Evolutionary conservation across 2,888 invertebrate genomes (phyloP).

Genomic region (Cheilosia variabilis): DNA sequence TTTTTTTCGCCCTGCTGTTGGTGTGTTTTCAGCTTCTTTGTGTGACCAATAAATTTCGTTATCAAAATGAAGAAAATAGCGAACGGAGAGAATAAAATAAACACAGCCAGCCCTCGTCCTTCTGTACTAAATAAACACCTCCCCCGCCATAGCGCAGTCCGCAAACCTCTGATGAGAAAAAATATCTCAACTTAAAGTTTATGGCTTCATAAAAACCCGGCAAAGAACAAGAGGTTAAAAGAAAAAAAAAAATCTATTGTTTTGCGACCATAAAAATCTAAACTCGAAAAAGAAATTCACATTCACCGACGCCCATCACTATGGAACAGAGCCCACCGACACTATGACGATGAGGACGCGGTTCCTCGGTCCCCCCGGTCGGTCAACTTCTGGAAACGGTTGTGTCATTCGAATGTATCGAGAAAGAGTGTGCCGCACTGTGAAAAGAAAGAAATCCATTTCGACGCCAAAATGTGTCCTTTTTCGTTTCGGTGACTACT

Average conservation of each 20-base stretch:
- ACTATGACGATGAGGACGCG: not conserved
- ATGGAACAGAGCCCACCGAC: not conserved
- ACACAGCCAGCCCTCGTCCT: constrained; percentile 29
- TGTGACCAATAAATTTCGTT: constrained; percentile 66
- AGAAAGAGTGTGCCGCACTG: constrained; percentile 6
- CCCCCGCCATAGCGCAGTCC: constrained; percentile 32
- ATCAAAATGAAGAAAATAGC: constrained; percentile 58
- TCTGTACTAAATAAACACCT: constrained; percentile 72
- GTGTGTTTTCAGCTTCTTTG: constrained; percentile 30
- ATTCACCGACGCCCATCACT: constrained; percentile 38
- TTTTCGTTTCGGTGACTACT: constrained; percentile 52
- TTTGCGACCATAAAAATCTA: constrained; percentile 68
- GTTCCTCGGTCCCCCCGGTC: not conserved
- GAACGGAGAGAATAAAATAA: constrained; percentile 33
- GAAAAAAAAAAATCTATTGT: constrained; percentile 73
- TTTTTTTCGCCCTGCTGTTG: not conserved
- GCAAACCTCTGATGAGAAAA: constrained; percentile 57
- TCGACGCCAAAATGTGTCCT: constrained; percentile 33
- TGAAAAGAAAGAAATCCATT: constrained; percentile 48
- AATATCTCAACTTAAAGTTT: constrained; percentile 69
- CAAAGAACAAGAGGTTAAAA: constrained; percentile 68
- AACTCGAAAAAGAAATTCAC: constrained; percentile 59
- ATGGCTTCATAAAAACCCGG: constrained; percentile 68
- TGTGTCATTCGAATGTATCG: constrained; percentile 39
- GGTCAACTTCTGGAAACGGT: constrained; percentile 48